Evolutionary conservation across 2,113 vertebrate species (phyloP), one percentile per base, ranked within the genome.

Genomic region (Paramormyrops kingsleyae): DNA sequence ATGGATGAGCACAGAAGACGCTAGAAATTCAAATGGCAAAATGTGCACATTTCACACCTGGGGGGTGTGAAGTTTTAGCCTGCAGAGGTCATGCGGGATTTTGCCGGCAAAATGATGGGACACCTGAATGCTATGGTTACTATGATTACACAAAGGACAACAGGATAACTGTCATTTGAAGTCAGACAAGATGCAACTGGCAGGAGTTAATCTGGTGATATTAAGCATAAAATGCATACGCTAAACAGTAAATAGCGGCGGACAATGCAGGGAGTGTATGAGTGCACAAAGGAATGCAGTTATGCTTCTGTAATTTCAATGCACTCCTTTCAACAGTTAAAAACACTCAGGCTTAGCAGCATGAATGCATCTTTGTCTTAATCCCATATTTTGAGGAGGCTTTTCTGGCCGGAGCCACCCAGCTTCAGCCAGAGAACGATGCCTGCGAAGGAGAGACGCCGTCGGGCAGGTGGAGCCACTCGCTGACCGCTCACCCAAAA

Each of bases 231-330:
- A 80, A 80, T 42, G 74, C 74, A 80, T 5, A 80, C 74, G 0
- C 74, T 77, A 77, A 42, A 80, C 74, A 80, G 74, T 80, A 80
- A 80, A 39, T 42, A 42, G 17, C 31, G 1, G 35, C 2, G 1
- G 31, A 80, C 74, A 80, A 80, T 80, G 74, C 74, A 7, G 31
- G 74, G 74, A 42, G 35, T 80, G 74, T 80, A 17, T 35, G 74
- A 39, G 35, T 8, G 35, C 74, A 80, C 74, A 80, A 80, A 80
- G 35, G 74, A 80, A 80, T 5, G 31, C 12, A 74, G 70, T 35
- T 74, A 74, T 74, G 74, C 74, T 80, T 80, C 74, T 80, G 74
- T 17, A 19, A 80, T 19, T 80, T 80, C 74, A 80, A 80, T 80
- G 74, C 35, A 0, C 74, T 42, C 17, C 74, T 80, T 80, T 80